phyloP scores from a whole-genome alignment of 2,113 vertebrate species.

The Opisthocomus hoazin region DNA sequence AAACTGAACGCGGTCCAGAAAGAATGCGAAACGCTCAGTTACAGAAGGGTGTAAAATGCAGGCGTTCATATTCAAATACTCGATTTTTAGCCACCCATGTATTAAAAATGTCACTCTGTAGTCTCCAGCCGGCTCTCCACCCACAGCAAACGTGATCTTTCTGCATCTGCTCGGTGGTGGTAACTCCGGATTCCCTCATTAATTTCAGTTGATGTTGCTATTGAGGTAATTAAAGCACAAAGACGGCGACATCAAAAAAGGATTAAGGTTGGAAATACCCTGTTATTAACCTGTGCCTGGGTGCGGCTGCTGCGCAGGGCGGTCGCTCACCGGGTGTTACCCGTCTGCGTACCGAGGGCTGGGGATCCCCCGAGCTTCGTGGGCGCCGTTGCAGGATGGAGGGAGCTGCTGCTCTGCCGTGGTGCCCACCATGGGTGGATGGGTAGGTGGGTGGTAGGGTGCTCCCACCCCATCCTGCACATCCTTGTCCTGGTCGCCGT shows the following conservation, averaged over 20 bases:
- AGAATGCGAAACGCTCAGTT: background rate
- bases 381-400: background rate
- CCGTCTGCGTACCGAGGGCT: accelerated
- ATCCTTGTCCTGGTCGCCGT: no score
- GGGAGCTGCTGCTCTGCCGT: background rate
- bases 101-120: background rate
- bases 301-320: background rate
- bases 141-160: background rate
- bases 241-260: background rate
- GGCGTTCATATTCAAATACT: background rate
- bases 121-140: background rate
- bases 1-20: background rate
- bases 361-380: background rate
- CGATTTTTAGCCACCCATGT: background rate
- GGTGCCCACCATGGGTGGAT: no score
- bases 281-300: background rate
- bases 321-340: background rate
- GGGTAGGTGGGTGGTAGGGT: no score
- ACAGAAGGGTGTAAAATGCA: background rate
- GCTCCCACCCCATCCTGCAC: no score
- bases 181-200: background rate
- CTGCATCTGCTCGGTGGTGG: background rate
- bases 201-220: background rate
- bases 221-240: background rate
- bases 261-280: background rate